Base-by-base conservation (phyloP, 1,140 invertebrate species). In the Acarapis woodi region DNA sequence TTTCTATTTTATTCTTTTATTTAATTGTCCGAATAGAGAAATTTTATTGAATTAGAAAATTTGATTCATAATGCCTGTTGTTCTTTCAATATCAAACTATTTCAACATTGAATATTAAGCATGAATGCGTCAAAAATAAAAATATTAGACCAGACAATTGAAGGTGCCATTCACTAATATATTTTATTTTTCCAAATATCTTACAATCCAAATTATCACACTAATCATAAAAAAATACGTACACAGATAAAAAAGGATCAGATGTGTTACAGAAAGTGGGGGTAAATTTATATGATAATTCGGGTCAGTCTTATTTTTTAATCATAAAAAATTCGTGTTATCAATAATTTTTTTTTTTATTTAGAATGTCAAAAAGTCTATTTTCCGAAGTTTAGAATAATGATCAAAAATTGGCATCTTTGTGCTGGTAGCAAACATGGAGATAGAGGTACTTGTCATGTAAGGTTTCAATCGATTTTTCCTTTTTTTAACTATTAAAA, bases 341-440 rank as follows among this genome's bases (percentile, higher is more conserved):
- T n/a, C n/a, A n/a, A n/a, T n/a, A n/a, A n/a, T n/a, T n/a, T n/a
- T n/a, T n/a, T n/a, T n/a, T n/a, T n/a, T n/a, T n/a, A n/a, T n/a
- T n/a, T 12, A 4, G 34, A 35, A 24, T 57, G 55, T 34, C 46
- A 53, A 23, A 41, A 49, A 28, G 50, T 53, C 10, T 57, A 57
- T 38, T 49, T 46, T 25, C 47, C 47, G 18, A 69, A 67, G 4
- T 64, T 65, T 44, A 60, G 65, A 19, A 71, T 75, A 0, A 59
- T 61, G 3, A 71, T 76, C 9, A 63, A 67, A 38, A 65, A 67
- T n/a, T 74, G 76, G 12, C 78, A 85, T 56, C 54, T 85, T 4
- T 85, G 78, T 50, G 78, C 77, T 24, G 77, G 78, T 0, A 70
- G 73, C 41, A 24, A 42, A 0, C 73, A 79, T 49, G 76, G 40